These are phyloP conservation scores for Scelioninae gen. 1 DNA, from an alignment of 2,888 invertebrate genomes.

Conservation along the genomic window DNA sequence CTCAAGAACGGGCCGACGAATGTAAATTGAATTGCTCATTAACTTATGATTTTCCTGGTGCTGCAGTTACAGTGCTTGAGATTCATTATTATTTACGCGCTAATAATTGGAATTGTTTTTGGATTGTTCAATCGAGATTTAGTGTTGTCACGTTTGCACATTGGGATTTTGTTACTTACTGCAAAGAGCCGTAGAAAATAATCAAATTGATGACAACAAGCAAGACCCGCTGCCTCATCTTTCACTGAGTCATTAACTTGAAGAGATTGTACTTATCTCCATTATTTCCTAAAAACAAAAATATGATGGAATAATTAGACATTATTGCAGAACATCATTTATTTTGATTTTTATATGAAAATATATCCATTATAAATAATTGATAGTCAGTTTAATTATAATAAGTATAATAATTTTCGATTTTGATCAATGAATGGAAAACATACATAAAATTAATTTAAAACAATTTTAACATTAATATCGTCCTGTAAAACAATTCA, in stretches of 20 bases:
- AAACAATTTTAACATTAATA: too few species aligned
- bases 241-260: constrained; percentile 77
- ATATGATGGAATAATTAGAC: neutral
- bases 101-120: constrained; percentile 48
- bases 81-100: constrained; percentile 47
- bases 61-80: constrained; percentile 6
- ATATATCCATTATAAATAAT: too few species aligned
- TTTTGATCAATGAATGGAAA: too few species aligned
- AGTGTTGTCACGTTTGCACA: neutral
- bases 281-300: constrained; percentile 55
- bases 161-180: constrained; percentile 74
- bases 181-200: constrained; percentile 77
- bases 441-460: too few species aligned
- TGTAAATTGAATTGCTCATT: constrained; percentile 62
- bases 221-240: constrained; percentile 78
- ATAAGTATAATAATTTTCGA: too few species aligned
- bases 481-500: too few species aligned
- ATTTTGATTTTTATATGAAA: too few species aligned
- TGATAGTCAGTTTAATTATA: too few species aligned
- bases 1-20: constrained; percentile 78
- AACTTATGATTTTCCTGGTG: constrained; percentile 26
- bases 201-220: constrained; percentile 78
- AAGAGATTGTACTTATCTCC: constrained; percentile 68
- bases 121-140: constrained; percentile 24
- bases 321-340: too few species aligned